Evolutionary conservation across 2,113 vertebrate genomes (phyloP), one percentile per base, ranked within the genome.

Genomic region (Collichthys lucidus): DNA sequence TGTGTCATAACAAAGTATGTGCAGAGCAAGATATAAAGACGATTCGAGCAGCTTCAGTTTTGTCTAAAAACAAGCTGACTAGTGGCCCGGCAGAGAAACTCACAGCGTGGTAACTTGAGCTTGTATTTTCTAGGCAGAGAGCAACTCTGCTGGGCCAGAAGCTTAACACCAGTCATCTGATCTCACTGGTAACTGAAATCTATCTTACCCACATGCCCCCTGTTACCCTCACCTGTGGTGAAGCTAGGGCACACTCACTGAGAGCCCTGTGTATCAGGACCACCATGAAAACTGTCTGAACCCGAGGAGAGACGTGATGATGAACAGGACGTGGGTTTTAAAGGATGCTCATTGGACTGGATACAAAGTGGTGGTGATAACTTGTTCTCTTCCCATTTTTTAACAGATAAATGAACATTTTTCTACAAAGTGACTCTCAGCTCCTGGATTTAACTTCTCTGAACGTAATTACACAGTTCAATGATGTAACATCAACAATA

Each of bases 131-230:
- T 61, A 35, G 20, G 63, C 7, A 76, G 73, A 50, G 60, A 75
- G 74, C 40, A 26, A 19, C 63, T 59, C 42, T 57, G 65, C 59
- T 19, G 62, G 26, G 4, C 46, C 20, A 2, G 46, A 35, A 75
- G 60, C 77, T 49, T 46, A 44, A 74, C 60, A 74, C 20, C 61
- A 40, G 86, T 82, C 82, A 94, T 74, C 64, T 84, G 82, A 94
- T 86, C 85, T 63, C 63, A 29, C 46, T 53, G 47, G 17, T 64
- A 26, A 53, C n/a, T 71, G 87, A 81, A 83, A 82, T 81, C 50
- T 57, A 85, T 83, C 76, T 66, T 12, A 47, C 52, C 68, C 49
- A 52, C 19, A 46, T 16, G 65, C 53, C 76, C 61, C 42, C 62
- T n/a, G 71, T 64, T 85, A 49, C 49, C 61, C 44, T 81, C 29